These are phyloP conservation scores for Cetoscarus ocellatus DNA, from an alignment of 2,797 vertebrate species.

Conservation along the genomic window DNA sequence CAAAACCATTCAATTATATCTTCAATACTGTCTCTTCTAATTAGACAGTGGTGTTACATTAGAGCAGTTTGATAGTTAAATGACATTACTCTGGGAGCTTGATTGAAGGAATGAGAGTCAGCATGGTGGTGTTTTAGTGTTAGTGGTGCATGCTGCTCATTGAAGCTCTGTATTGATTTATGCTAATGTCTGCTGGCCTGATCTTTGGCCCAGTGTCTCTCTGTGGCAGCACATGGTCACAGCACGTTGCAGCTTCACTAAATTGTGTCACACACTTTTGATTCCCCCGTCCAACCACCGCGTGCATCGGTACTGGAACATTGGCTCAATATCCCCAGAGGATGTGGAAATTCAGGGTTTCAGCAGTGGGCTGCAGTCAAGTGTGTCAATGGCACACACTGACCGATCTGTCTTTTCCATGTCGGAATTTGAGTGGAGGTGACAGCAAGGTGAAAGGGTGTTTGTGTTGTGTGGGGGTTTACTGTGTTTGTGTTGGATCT, in stretches of 20 bases:
- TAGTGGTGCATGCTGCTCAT: slow-evolving; percentile 35
- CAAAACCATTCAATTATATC: slow-evolving; percentile 33
- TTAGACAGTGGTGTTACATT: slow-evolving; percentile 11
- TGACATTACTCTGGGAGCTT: neutral
- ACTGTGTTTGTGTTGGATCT: neutral
- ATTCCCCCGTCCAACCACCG: slow-evolving; percentile 20
- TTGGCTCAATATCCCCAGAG: slow-evolving; percentile 59
- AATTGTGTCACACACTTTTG: slow-evolving; percentile 65
- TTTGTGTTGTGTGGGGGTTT: neutral
- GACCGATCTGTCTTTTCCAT: slow-evolving; percentile 38
- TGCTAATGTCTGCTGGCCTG: slow-evolving; percentile 67
- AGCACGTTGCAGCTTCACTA: slow-evolving; percentile 55
- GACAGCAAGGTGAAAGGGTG: slow-evolving; percentile 7
- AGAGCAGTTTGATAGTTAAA: slow-evolving; percentile 12
- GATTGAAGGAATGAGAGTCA: slow-evolving; percentile 30
- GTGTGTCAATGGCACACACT: slow-evolving; percentile 43
- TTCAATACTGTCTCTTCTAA: slow-evolving; percentile 25
- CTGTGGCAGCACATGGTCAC: slow-evolving; percentile 57
- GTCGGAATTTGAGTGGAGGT: neutral
- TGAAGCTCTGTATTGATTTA: slow-evolving; percentile 76
- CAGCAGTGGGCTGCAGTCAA: slow-evolving; percentile 48
- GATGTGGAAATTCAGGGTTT: slow-evolving; percentile 53
- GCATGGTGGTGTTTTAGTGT: neutral
- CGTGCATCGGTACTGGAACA: slow-evolving; percentile 61
- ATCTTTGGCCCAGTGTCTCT: slow-evolving; percentile 41